Conservation (phyloP, 64 coral and sea anemone species). For the Pocillopora damicornis region DNA sequence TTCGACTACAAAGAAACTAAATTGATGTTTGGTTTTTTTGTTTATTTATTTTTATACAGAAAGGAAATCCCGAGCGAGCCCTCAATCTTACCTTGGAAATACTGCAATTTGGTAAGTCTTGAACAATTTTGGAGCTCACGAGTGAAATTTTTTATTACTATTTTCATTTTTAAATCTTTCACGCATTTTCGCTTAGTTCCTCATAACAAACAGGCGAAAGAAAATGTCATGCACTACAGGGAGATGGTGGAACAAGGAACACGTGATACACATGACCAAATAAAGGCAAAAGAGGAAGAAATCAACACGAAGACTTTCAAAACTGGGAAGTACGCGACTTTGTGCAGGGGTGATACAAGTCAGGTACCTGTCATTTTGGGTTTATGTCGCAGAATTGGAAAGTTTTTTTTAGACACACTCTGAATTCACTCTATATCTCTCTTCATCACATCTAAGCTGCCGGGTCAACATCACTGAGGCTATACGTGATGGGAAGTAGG, state of each 20-base stretch:
- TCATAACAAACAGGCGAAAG: neutral
- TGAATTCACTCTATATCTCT: neutral
- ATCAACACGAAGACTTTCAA: slow-evolving; percentile 34
- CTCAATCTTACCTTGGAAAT: slow-evolving; percentile 69
- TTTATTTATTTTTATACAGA: slow-evolving; percentile 45
- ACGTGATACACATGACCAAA: slow-evolving; percentile 60
- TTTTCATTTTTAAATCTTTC: neutral
- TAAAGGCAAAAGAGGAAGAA: slow-evolving; percentile 63
- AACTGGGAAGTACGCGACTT: slow-evolving; percentile 48
- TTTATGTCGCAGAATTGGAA: neutral
- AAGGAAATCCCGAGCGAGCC: slow-evolving; percentile 67
- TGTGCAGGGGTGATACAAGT: slow-evolving; percentile 68
- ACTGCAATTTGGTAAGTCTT: slow-evolving; percentile 56
- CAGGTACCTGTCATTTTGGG: slow-evolving; percentile 26
- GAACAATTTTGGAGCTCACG: neutral
- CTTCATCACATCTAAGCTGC: too few species aligned
- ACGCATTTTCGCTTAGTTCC: neutral
- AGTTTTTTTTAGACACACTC: neutral
- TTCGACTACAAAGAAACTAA: neutral
- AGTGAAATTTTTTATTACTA: neutral
- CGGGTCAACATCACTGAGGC: too few species aligned
- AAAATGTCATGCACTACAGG: slow-evolving; percentile 64
- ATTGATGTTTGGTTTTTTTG: neutral
- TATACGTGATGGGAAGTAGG: too few species aligned
- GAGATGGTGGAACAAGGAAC: slow-evolving; percentile 31